These are phyloP conservation scores for Drosophila nebulosa DNA, from an alignment of 1,140 invertebrate genomes.

Conservation along the genomic window DNA sequence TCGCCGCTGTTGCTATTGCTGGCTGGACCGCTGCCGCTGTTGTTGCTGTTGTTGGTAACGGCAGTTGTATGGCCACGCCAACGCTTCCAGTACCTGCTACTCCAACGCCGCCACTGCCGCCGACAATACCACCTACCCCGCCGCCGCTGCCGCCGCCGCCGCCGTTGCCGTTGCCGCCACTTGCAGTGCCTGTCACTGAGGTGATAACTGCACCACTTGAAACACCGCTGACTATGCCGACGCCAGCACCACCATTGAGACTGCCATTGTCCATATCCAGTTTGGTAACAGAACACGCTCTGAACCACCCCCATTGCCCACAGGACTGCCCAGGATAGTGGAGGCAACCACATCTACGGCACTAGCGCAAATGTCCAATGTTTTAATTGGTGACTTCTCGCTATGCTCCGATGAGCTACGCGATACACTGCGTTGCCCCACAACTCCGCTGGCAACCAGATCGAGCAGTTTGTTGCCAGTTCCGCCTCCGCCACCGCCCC, in stretches of 20 bases:
- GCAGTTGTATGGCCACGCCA: conserved; percentile 14
- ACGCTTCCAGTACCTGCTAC: not conserved
- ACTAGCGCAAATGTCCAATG: not conserved
- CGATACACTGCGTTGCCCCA: conserved; percentile 57
- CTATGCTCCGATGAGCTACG: conserved; percentile 73
- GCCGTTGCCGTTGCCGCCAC: not conserved
- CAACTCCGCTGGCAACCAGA: conserved; percentile 31
- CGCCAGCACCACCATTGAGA: conserved; percentile 11
- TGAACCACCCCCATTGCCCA: conserved; percentile 44
- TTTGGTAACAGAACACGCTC: conserved; percentile 36
- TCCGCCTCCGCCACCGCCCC: not conserved
- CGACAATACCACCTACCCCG: not conserved
- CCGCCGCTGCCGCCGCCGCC: conserved; percentile 1
- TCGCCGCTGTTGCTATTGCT: conserved; percentile 73
- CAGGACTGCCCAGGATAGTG: conserved; percentile 51
- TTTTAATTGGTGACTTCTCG: conserved; percentile 69
- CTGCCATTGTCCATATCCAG: conserved; percentile 30
- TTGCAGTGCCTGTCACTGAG: conserved; percentile 3
- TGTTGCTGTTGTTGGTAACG: conserved; percentile 30
- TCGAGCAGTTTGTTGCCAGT: conserved; percentile 53
- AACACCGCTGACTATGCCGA: not conserved
- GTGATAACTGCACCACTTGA: not conserved
- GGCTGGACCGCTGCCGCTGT: conserved; percentile 42
- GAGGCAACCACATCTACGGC: conserved; percentile 56
- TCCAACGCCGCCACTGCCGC: not conserved